Evolutionary conservation across 1,140 invertebrate genomes (phyloP), one percentile per base, ranked within the genome.

Genomic region (Laupala kohalensis): DNA sequence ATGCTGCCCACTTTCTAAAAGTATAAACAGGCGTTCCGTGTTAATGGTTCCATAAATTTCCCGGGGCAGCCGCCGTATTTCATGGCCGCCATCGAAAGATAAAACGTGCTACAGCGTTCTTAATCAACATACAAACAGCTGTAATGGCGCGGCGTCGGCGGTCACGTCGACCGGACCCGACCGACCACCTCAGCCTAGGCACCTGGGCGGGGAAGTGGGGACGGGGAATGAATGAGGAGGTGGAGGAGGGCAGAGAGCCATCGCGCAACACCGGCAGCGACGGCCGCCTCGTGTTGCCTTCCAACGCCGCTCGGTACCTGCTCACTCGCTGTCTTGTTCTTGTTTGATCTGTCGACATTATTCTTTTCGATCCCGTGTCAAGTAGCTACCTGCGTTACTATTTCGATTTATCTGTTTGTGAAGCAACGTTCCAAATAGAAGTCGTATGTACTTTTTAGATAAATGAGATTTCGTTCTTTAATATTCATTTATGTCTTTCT

Each of bases 201-300:
- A 62, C 25, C 25, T 24, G 25, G 68, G 30, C 12, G 30, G 28
- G 5, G 68, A 5, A 6, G 68, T 27, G 65, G 37, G 63, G 67
- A 72, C 29, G 72, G 70, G 65, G 73, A 72, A 75, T 72, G 72
- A 74, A 76, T 69, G 73, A 26, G 64, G 73, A 72, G n/a, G n/a
- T 29, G 62, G 69, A 29, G 23, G 64, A 25, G 65, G 29, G 67
- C 64, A 27, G 63, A 67, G 23, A 72, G 66, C 66, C 69, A 75
- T 29, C 37, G 74, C 75, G 37, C 37, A 53, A 53, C 76, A 77
- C 77, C 77, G 75, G 77, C 77, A 77, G 75, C 75, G 77, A 77
- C 76, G 76, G 76, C 74, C 19, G 37, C 37, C 37, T 9, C 37
- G 19, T 53, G 37, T 53, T 53, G 9, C 9, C 9, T 9, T 19